Conservation (phyloP, 2,888 invertebrate genomes). For the Peribatodes rhomboidaria region DNA sequence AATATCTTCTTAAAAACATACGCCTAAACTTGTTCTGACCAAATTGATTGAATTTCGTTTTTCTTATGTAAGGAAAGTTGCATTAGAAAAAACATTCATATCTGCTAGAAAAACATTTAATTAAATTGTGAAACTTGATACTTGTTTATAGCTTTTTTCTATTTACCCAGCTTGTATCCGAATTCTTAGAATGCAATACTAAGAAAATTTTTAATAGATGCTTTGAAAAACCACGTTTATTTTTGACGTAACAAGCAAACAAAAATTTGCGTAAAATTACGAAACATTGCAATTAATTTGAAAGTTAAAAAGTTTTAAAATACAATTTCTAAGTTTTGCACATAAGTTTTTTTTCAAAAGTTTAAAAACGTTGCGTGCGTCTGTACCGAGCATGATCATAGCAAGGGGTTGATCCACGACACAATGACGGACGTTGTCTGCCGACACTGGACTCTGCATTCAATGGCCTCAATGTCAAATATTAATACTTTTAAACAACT, state of each 20-base stretch:
- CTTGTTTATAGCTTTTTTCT: too few species aligned
- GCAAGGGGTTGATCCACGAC: background rate
- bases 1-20: background rate
- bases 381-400: background rate
- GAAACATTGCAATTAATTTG: too few species aligned
- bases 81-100: background rate
- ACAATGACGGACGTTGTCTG: background rate
- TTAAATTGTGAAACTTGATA: too few species aligned
- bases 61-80: constrained; percentile 4
- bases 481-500: constrained; percentile 1
- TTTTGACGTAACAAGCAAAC: too few species aligned
- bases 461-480: background rate
- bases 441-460: background rate
- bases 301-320: too few species aligned
- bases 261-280: too few species aligned
- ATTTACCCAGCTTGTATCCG: too few species aligned
- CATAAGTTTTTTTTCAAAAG: background rate
- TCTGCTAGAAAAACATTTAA: too few species aligned
- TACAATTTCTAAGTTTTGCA: too few species aligned
- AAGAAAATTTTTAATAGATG: too few species aligned
- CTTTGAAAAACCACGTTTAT: too few species aligned
- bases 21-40: background rate
- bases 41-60: constrained; percentile 2
- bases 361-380: background rate
- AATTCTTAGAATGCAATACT: too few species aligned